Percentiles rank a stretch among this genome's conserved stretches.
phyloP scores from a whole-genome alignment of 2,888 invertebrate species.

The Orthonychiurus folsomi region DNA sequence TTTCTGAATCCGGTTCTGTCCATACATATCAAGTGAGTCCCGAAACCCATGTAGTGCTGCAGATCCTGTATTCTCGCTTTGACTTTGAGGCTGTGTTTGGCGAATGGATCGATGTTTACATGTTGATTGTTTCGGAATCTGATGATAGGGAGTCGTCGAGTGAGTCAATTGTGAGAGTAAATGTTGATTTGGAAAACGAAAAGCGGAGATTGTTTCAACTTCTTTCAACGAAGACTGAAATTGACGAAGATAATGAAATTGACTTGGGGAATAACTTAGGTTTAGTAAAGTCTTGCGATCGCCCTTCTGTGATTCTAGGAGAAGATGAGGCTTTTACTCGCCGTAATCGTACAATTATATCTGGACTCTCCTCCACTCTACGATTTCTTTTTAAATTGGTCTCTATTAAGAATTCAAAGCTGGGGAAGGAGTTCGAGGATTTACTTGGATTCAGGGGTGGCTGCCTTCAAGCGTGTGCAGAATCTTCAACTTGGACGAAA shows the following conservation, averaged over 20 bases:
- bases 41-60: not conserved
- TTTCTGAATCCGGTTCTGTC: not conserved
- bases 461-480: conserved; percentile 72
- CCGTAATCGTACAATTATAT: not conserved
- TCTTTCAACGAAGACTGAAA: not conserved
- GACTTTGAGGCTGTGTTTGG: not conserved
- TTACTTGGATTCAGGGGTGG: conserved; percentile 70
- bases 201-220: not conserved
- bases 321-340: no score
- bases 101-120: not conserved
- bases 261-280: not conserved
- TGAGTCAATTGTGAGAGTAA: no score
- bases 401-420: not conserved
- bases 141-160: no score
- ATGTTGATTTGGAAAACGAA: not conserved
- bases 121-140: not conserved
- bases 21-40: not conserved
- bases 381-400: conserved; percentile 8
- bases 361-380: conserved; percentile 8
- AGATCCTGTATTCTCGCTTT: not conserved
- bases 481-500: conserved; percentile 79
- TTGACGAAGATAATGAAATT: not conserved
- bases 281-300: not conserved
- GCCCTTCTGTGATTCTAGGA: not conserved
- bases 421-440: conserved; percentile 36